A percentile compares a stretch with the other conserved stretches of the same genome.
Evolutionary conservation across 2,113 vertebrate genomes (phyloP).

Genomic region (Silurus glanis): DNA sequence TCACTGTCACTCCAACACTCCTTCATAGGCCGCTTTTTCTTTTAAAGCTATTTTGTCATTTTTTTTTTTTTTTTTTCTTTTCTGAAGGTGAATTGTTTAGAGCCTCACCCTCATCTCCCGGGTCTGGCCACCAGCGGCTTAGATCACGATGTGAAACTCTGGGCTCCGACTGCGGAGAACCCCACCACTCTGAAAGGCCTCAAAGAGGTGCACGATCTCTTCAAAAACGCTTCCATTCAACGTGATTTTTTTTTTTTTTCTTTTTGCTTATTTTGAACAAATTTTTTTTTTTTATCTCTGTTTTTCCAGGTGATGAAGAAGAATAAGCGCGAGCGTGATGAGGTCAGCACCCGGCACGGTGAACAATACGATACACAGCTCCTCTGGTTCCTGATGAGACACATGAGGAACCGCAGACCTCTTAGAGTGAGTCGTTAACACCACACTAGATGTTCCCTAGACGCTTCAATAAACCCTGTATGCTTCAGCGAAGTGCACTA

Average conservation of each 20-base stretch:
- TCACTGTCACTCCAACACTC: too few relatives aligned
- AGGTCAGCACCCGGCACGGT: constrained; percentile 87
- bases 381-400: constrained; percentile 97
- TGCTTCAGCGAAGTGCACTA: neutral
- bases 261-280: neutral
- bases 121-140: constrained; percentile 91
- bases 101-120: constrained; percentile 90
- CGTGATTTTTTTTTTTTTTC: neutral
- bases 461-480: neutral
- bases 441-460: neutral
- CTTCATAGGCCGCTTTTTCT: too few relatives aligned
- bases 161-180: constrained; percentile 87
- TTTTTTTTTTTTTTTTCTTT: neutral
- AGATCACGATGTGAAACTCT: constrained; percentile 93
- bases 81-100: constrained; percentile 88
- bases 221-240: neutral
- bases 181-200: constrained; percentile 84
- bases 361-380: constrained; percentile 94
- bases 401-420: constrained; percentile 88
- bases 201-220: constrained; percentile 75
- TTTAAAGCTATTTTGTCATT: too few relatives aligned
- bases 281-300: neutral
- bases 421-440: constrained; percentile 74
- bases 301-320: constrained; percentile 88
- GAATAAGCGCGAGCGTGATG: constrained; percentile 91